A percentile compares a stretch with the other conserved stretches of the same genome.
Evolutionary conservation across 2,113 vertebrate genomes (phyloP).

Genomic region (Oreotrochilus melanogaster): DNA sequence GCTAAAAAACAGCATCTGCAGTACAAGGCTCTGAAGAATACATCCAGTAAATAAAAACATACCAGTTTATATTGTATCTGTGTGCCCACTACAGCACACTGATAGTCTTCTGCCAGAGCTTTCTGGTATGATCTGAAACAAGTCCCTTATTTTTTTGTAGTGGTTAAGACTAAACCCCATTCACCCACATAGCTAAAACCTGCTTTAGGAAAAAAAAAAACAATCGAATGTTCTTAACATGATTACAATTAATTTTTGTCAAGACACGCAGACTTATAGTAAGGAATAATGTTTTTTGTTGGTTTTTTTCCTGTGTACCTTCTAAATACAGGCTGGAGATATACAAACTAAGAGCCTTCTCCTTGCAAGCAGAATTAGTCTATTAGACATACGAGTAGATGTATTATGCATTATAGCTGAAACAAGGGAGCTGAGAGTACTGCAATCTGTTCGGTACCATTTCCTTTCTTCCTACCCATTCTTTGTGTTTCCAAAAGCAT

Average conservation of each 20-base stretch:
- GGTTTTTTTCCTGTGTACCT: conserved; percentile 29
- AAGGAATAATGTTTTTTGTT: background rate
- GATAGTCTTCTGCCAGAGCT: background rate
- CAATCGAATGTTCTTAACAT: background rate
- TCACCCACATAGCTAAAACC: background rate
- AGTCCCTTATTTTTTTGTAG: background rate
- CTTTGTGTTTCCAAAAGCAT: background rate
- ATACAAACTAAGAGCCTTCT: conserved; percentile 77
- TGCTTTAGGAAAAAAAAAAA: background rate
- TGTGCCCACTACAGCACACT: background rate
- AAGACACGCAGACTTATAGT: background rate
- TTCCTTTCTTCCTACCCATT: background rate
- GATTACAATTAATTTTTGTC: background rate
- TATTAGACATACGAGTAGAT: conserved; percentile 79
- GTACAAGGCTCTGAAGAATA: background rate
- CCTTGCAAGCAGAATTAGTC: conserved; percentile 79
- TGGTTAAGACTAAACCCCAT: background rate
- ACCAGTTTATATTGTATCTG: background rate
- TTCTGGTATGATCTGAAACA: background rate
- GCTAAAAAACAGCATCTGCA: background rate
- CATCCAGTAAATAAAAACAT: background rate
- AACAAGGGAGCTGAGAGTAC: background rate
- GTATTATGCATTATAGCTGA: conserved; percentile 81
- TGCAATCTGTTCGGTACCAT: background rate
- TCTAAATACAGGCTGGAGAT: conserved; percentile 79